phyloP scores from a whole-genome alignment of 2,797 vertebrate species.

The Tamandua tetradactyla region DNA sequence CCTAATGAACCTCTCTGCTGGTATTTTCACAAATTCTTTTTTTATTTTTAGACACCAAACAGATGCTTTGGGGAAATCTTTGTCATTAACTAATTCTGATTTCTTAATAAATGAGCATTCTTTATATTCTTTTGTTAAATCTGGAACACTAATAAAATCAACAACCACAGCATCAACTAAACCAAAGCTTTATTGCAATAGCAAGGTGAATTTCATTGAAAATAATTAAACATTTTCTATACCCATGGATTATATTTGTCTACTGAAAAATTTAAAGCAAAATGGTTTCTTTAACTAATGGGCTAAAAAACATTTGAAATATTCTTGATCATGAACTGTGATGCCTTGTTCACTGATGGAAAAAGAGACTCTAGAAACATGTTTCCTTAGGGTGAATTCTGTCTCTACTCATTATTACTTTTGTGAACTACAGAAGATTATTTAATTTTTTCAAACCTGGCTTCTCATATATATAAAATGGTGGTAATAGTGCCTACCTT shows the following conservation, averaged over 20 bases:
- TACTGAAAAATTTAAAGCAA: background rate
- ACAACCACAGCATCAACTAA: background rate
- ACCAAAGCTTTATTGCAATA: background rate
- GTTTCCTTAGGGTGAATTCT: background rate
- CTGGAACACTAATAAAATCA: background rate
- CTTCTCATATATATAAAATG: background rate
- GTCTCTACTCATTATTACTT: background rate
- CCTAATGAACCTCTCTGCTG: background rate
- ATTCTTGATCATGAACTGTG: background rate
- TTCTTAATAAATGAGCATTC: background rate
- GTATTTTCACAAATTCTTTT: background rate
- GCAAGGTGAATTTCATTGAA: background rate
- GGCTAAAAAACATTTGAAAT: background rate
- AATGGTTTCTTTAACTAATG: background rate
- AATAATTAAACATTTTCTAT: background rate
- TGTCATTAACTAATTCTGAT: background rate
- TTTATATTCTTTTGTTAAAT: background rate
- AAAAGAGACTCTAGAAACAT: background rate
- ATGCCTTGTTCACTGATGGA: background rate
- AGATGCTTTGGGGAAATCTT: background rate
- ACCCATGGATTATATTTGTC: background rate
- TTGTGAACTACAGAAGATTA: background rate
- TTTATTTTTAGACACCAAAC: background rate
- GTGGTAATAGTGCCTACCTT: background rate
- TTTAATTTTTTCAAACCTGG: background rate